phyloP scores from a whole-genome alignment of 2,113 vertebrate genomes.

The Grus americana region DNA sequence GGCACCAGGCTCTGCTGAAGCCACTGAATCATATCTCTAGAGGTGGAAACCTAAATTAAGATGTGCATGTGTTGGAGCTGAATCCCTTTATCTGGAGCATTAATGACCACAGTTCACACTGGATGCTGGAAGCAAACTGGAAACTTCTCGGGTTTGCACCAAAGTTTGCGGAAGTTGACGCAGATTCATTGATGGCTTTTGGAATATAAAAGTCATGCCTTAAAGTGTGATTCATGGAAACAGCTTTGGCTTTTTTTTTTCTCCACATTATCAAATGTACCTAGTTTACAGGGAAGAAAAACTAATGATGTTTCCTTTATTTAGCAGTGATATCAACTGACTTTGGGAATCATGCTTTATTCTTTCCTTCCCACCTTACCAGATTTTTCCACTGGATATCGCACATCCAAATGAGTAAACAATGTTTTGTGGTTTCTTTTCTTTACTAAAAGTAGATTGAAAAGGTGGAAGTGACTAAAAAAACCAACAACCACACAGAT shows the following conservation, averaged over 20 bases:
- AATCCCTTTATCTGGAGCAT: fast-evolving
- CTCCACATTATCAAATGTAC: background rate
- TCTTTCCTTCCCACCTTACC: background rate
- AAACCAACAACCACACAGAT: background rate
- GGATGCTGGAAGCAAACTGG: background rate
- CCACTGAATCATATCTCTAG: background rate
- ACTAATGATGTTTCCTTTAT: background rate
- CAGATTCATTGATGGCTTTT: background rate
- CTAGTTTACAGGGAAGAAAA: background rate
- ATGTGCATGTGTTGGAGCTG: background rate
- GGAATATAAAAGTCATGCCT: background rate
- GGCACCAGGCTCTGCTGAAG: background rate
- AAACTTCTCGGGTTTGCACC: background rate
- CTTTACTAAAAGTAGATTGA: background rate
- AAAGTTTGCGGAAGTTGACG: background rate
- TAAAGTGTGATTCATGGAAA: background rate
- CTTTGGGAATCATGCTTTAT: background rate
- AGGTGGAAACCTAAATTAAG: background rate
- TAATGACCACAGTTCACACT: background rate
- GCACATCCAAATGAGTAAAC: background rate
- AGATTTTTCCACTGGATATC: background rate
- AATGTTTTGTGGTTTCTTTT: background rate
- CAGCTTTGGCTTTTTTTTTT: background rate
- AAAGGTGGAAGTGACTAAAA: background rate
- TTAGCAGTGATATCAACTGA: background rate